A percentile compares a stretch with the other conserved stretches of the same genome.
These are phyloP conservation scores for Canis aureus DNA, from an alignment of 2,113 vertebrate species.

Conservation along the genomic window DNA sequence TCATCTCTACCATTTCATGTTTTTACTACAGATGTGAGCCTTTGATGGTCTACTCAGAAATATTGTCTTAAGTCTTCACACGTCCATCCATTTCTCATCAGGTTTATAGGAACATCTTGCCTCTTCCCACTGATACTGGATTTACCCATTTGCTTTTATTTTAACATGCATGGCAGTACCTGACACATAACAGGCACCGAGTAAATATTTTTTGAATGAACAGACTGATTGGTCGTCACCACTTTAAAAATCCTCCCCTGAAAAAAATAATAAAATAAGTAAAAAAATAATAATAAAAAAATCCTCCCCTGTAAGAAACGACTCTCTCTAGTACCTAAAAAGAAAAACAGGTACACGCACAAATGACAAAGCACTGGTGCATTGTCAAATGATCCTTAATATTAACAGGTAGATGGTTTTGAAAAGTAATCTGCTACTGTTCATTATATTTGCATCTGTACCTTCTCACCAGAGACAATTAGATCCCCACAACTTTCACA, in stretches of 20 bases:
- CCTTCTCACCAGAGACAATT: constrained; percentile 79
- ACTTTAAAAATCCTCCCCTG: constrained; percentile 38
- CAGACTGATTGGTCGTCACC: constrained; percentile 24
- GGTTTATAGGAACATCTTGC: constrained; percentile 52
- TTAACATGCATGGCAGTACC: background rate
- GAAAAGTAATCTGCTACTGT: constrained; percentile 64
- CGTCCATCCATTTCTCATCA: background rate
- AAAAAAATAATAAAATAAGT: background rate
- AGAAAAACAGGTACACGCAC: constrained; percentile 16
- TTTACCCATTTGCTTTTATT: constrained; percentile 21
- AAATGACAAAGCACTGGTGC: constrained; percentile 52
- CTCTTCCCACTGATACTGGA: background rate
- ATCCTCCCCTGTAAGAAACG: constrained; percentile 23
- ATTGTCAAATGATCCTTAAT: constrained; percentile 60
- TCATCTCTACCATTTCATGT: background rate
- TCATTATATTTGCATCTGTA: constrained; percentile 74
- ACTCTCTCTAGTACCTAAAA: constrained; percentile 1
- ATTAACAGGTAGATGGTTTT: constrained; percentile 44
- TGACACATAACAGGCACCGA: background rate
- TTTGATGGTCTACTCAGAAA: constrained; percentile 48
- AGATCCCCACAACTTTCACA: constrained; percentile 72
- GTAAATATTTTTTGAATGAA: constrained; percentile 57
- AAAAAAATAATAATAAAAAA: background rate
- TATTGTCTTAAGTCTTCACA: constrained; percentile 40
- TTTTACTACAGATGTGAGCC: constrained; percentile 50